These are phyloP conservation scores for Meteorus sp. DNA, from an alignment of 1,140 invertebrate genomes.

Conservation along the genomic window DNA sequence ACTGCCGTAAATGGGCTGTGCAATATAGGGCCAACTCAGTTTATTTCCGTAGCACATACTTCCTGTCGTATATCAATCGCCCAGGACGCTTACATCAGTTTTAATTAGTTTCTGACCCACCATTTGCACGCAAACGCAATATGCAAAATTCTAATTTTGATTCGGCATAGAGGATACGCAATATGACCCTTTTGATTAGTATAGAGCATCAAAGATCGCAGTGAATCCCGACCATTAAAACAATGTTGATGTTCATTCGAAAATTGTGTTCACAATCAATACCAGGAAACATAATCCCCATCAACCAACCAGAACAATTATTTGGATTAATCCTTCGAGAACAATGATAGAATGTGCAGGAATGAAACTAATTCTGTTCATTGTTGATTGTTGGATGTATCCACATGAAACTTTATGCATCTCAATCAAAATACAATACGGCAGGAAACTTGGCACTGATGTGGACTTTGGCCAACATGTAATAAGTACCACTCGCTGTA, in stretches of 20 bases:
- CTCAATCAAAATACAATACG: background rate
- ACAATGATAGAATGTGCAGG: no score
- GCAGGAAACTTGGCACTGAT: background rate
- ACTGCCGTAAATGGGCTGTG: constrained; percentile 19
- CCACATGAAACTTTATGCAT: background rate
- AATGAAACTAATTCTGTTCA: no score
- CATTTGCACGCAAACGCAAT: background rate
- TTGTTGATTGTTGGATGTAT: constrained; percentile 3
- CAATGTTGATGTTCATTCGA: background rate
- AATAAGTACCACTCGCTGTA: background rate
- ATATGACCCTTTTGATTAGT: background rate
- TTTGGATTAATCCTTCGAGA: no score
- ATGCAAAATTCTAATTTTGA: constrained; percentile 8
- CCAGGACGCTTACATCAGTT: constrained; percentile 30
- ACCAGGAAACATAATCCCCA: no score
- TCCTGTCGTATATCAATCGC: constrained; percentile 35
- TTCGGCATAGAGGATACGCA: constrained; percentile 6
- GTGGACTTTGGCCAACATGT: background rate
- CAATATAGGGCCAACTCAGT: constrained; percentile 15
- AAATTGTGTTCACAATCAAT: no score
- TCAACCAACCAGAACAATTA: no score
- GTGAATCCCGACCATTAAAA: no score
- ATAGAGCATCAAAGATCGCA: background rate
- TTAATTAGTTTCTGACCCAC: constrained; percentile 35
- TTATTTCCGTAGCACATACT: constrained; percentile 35